Evolutionary conservation across 2,888 invertebrate species (phyloP).

Genomic region (Buathra laborator): DNA sequence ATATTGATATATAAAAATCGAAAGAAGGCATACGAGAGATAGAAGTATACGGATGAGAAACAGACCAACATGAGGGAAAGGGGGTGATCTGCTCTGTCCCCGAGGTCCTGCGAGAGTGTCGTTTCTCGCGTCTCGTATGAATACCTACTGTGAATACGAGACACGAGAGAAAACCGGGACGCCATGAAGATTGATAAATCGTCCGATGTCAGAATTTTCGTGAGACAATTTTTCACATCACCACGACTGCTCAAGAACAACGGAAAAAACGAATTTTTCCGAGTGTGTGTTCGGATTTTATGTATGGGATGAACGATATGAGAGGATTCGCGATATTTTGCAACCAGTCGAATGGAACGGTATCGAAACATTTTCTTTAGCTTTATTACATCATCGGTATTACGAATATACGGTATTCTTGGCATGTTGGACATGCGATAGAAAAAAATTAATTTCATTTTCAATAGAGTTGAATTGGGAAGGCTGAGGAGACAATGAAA

Average conservation of each 20-base stretch:
- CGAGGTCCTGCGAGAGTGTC: constrained; percentile 62
- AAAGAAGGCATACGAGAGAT: constrained; percentile 67
- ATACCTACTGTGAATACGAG: constrained; percentile 57
- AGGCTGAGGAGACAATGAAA: not conserved
- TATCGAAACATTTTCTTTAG: constrained; percentile 53
- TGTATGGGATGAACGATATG: not conserved
- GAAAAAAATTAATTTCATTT: not conserved
- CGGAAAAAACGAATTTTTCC: constrained; percentile 66
- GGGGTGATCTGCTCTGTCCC: constrained; percentile 66
- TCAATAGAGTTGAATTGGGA: no score
- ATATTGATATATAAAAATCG: constrained; percentile 80
- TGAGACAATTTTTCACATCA: constrained; percentile 83
- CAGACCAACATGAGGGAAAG: constrained; percentile 27
- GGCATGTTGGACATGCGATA: not conserved
- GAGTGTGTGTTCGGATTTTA: constrained; percentile 1
- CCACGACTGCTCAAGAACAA: constrained; percentile 73
- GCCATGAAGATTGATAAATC: constrained; percentile 81
- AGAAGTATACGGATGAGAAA: constrained; percentile 10
- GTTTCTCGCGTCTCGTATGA: constrained; percentile 66
- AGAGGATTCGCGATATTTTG: constrained; percentile 78
- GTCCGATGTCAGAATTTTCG: constrained; percentile 81
- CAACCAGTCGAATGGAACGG: constrained; percentile 82
- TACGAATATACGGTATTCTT: not conserved
- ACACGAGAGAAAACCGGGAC: constrained; percentile 57
- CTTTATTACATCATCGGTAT: not conserved